A percentile compares a stretch with the other conserved stretches of the same genome.
Conservation (phyloP, 2,888 invertebrate species). For the Miltochrista miniata region DNA sequence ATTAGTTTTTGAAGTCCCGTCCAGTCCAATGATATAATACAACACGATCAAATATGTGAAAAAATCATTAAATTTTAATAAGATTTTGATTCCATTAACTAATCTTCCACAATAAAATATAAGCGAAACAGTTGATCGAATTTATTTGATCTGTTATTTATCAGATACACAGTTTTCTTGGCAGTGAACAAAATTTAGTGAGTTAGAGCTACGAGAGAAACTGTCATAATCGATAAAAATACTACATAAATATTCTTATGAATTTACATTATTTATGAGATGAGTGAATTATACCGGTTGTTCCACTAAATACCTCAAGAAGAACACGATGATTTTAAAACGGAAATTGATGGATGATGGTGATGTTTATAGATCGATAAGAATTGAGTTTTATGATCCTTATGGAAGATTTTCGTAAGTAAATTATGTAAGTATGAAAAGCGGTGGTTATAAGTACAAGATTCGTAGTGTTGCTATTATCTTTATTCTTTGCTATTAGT, state of each 20-base stretch:
- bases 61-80: no score
- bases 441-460: no score
- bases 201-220: neutral
- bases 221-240: conserved; percentile 3
- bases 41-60: no score
- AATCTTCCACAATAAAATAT: neutral
- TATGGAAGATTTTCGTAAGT: no score
- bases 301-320: conserved; percentile 2
- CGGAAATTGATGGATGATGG: neutral
- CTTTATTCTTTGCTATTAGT: no score
- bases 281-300: conserved; percentile 1
- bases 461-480: no score
- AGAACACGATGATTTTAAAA: conserved; percentile 9
- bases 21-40: no score
- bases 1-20: no score
- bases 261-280: conserved; percentile 4
- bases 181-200: neutral
- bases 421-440: no score
- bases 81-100: neutral
- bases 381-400: no score
- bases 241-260: conserved; percentile 3
- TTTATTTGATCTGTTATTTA: neutral
- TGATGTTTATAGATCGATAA: neutral
- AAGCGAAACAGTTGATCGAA: neutral
- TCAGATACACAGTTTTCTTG: neutral